Base-by-base conservation (phyloP, 1,140 invertebrate species). In the Spodoptera litura region DNA sequence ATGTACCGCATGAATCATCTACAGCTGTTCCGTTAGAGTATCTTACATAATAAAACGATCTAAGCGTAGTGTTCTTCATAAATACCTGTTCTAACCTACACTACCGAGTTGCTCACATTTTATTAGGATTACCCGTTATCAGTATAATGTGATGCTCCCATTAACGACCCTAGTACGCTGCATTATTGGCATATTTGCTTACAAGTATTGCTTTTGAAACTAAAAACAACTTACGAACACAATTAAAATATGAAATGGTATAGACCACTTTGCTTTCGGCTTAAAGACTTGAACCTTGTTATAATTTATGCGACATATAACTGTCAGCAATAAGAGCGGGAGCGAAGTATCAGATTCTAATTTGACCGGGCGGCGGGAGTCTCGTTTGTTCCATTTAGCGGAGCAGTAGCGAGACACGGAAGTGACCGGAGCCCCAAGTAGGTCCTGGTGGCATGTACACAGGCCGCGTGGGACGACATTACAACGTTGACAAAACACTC, bases 391-490 rank as follows among this genome's bases (percentile, higher is more conserved):
- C 78, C 80, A 82, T 87, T 84, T 84, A 85, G 79, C 78, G 62
- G 79, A 79, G 71, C 78, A 71, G 62, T 77, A 68, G 70, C 80
- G 78, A 80, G 81, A 88, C 83, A 80, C 88, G 91, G 90, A 93
- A 93, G 87, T 87, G 81, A 85, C 78, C 82, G 82, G 81, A 79
- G 75, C 64, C 64, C 76, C 74, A 80, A 76, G 72, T 62, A 85
- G 81, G 85, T 70, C 74, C 81, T 78, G 74, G 88, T 82, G 84
- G 86, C 90, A 80, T 89, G 90, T 89, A 81, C 83, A 35, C 61
- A 58, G 49, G 64, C 79, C 78, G 91, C 90, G 90, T 93, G 87
- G 90, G 89, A 80, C 81, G 87, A 71, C 79, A 62, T 80, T 75
- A 68, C 74, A 81, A 78, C 80, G 81, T 81, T 87, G 81, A 86